phyloP scores from a whole-genome alignment of 2,113 vertebrate genomes.

The Oxygymnocypris stewartii region DNA sequence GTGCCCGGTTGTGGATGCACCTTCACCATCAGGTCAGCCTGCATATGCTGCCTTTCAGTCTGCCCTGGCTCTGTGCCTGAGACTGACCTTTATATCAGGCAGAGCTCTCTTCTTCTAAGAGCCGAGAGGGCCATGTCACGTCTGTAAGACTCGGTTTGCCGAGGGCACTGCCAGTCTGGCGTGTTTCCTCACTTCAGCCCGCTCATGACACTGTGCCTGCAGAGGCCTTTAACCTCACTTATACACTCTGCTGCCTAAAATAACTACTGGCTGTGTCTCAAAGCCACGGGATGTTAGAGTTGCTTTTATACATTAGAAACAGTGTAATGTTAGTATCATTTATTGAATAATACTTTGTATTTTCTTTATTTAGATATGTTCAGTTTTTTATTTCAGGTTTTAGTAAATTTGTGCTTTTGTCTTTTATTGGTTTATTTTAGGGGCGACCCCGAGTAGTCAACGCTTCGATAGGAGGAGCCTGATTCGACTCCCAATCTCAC shows the following conservation, averaged over 20 bases:
- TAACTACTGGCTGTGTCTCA: not conserved
- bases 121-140: not conserved
- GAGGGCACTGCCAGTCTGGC: slow-evolving; percentile 32
- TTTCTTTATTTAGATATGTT: not conserved
- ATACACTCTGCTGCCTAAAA: not conserved
- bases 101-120: slow-evolving; percentile 34
- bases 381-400: too few relatives aligned
- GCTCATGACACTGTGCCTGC: not conserved
- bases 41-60: slow-evolving; percentile 65
- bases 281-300: not conserved
- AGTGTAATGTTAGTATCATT: not conserved
- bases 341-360: not conserved
- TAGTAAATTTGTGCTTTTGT: too few relatives aligned
- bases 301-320: not conserved
- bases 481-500: too few relatives aligned
- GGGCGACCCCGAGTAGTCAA: too few relatives aligned
- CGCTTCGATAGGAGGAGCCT: too few relatives aligned
- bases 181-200: slow-evolving; percentile 21
- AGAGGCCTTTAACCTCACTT: slow-evolving; percentile 1
- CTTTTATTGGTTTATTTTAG: too few relatives aligned
- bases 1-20: slow-evolving; percentile 33
- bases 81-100: slow-evolving; percentile 61
- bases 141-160: slow-evolving; percentile 29
- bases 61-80: slow-evolving; percentile 54
- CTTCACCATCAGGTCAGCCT: slow-evolving; percentile 46